A percentile compares a stretch with the other conserved stretches of the same genome.
These are phyloP conservation scores for Hylyphantes graminicola DNA, from an alignment of 1,140 invertebrate species.

Conservation along the genomic window DNA sequence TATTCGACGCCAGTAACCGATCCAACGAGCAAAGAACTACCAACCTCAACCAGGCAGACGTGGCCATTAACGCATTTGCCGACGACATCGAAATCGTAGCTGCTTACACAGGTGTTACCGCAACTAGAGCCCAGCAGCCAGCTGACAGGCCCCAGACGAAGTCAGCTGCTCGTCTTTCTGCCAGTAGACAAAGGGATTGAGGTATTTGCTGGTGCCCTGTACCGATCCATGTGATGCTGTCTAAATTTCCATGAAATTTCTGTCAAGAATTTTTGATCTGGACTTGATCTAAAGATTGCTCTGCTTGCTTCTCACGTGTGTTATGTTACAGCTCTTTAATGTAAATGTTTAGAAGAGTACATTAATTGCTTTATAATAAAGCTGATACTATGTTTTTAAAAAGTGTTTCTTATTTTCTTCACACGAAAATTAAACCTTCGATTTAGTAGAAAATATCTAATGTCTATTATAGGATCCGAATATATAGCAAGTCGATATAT, in stretches of 20 bases:
- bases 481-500: too few species aligned
- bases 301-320: too few species aligned
- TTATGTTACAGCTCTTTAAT: too few species aligned
- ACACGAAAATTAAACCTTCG: too few species aligned
- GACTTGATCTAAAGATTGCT: too few species aligned
- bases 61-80: conserved; percentile 2
- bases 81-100: background rate
- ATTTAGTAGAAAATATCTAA: too few species aligned
- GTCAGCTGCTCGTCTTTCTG: background rate
- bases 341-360: too few species aligned
- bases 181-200: background rate
- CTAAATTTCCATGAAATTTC: background rate
- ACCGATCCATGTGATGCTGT: conserved; percentile 20
- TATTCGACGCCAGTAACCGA: conserved; percentile 63
- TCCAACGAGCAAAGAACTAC: conserved; percentile 51
- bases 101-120: background rate
- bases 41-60: conserved; percentile 36
- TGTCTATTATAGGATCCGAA: too few species aligned
- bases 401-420: too few species aligned
- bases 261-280: too few species aligned
- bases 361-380: too few species aligned
- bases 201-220: conserved; percentile 36
- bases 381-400: too few species aligned
- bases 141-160: background rate
- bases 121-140: background rate